phyloP scores from a whole-genome alignment of 2,113 vertebrate genomes.

The Hemiprocne comata region DNA sequence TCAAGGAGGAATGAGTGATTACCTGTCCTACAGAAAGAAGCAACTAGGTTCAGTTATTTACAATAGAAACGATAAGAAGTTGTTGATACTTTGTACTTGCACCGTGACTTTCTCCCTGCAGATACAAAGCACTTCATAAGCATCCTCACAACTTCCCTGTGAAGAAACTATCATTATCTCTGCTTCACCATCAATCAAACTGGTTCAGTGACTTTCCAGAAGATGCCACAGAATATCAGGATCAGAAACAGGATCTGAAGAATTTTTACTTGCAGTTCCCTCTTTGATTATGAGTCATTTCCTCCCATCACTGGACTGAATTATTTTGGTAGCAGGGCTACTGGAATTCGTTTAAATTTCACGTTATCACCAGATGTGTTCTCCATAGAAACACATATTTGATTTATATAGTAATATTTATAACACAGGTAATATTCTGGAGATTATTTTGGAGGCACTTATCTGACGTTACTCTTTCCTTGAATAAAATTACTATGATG shows the following conservation, averaged over 20 bases:
- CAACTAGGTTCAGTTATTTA: not conserved
- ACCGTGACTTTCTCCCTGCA: not conserved
- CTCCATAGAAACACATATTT: not conserved
- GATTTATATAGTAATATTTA: not conserved
- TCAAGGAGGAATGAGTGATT: not conserved
- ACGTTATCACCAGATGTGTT: not conserved
- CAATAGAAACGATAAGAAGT: not conserved
- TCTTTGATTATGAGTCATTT: slow-evolving; percentile 31
- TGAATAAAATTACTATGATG: not conserved
- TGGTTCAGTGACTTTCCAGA: slow-evolving; percentile 7
- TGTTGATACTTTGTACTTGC: not conserved
- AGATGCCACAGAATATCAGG: not conserved
- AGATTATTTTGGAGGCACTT: not conserved
- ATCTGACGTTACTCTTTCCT: not conserved
- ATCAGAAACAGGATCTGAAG: slow-evolving; percentile 25
- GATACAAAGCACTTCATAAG: not conserved
- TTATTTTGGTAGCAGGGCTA: slow-evolving; percentile 9
- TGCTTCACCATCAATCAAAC: slow-evolving; percentile 2
- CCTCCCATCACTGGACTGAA: not conserved
- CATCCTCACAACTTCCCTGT: not conserved
- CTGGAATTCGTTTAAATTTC: slow-evolving; percentile 7
- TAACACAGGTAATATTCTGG: not conserved
- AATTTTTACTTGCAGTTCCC: not conserved
- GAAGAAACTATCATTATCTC: not conserved
- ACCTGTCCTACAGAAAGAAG: not conserved